These are phyloP conservation scores for Lithobius niger DNA, from an alignment of 1,140 invertebrate species.

Conservation along the genomic window DNA sequence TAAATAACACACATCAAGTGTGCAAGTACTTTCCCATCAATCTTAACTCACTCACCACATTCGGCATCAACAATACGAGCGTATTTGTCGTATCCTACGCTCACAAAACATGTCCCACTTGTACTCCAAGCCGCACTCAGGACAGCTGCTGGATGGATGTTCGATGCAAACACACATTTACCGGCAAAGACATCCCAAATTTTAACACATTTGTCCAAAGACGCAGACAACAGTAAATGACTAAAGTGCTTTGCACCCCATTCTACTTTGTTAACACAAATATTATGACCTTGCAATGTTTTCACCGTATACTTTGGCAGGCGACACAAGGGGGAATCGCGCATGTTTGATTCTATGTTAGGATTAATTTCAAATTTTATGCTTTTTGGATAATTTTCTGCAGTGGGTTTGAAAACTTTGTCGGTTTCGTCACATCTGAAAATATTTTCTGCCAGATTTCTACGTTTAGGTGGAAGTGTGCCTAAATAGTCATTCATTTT, in stretches of 20 bases:
- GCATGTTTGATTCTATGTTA: neutral
- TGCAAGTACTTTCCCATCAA: neutral
- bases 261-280: neutral
- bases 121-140: slow-evolving; percentile 26
- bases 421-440: neutral
- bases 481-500: neutral
- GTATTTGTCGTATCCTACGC: slow-evolving; percentile 26
- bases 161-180: slow-evolving; percentile 18
- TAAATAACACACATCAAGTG: no score
- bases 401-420: neutral
- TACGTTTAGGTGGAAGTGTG: neutral
- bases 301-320: neutral
- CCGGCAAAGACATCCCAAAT: slow-evolving; percentile 27
- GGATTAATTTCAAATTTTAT: neutral
- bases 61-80: slow-evolving; percentile 25
- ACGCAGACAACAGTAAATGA: slow-evolving; percentile 25
- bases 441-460: neutral
- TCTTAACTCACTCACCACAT: slow-evolving; percentile 9
- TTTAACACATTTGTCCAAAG: slow-evolving; percentile 27
- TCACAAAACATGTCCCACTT: slow-evolving; percentile 20
- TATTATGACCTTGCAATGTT: neutral
- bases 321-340: neutral
- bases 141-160: slow-evolving; percentile 24
- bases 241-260: neutral
- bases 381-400: neutral